Percentiles rank a stretch among this genome's conserved stretches.
These are phyloP conservation scores for Tiliacea citrago DNA, from an alignment of 2,888 invertebrate genomes.

Conservation along the genomic window DNA sequence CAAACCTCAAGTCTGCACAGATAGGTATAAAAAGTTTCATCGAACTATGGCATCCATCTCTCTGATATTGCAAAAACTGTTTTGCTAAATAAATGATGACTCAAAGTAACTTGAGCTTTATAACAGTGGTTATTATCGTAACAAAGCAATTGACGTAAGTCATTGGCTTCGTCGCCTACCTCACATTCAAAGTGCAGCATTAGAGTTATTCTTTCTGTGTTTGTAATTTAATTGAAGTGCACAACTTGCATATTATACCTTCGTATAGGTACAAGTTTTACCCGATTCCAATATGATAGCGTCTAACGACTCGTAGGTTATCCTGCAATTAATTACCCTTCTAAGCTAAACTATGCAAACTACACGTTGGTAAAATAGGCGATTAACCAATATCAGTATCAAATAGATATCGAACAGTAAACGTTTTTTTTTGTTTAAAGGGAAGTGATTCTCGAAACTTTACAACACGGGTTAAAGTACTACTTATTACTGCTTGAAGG, in stretches of 20 bases:
- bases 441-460: slow-evolving; percentile 56
- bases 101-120: slow-evolving; percentile 59
- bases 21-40: slow-evolving; percentile 4
- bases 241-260: background rate
- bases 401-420: slow-evolving; percentile 8
- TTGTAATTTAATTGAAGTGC: slow-evolving; percentile 10
- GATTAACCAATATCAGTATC: slow-evolving; percentile 13
- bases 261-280: background rate
- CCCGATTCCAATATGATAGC: background rate
- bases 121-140: slow-evolving; percentile 47
- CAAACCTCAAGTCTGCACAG: background rate
- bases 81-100: slow-evolving; percentile 56
- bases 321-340: background rate
- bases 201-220: slow-evolving; percentile 10
- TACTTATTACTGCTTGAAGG: slow-evolving; percentile 24
- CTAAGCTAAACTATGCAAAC: background rate
- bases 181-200: slow-evolving; percentile 35
- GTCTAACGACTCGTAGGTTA: background rate
- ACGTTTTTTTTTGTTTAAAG: slow-evolving; percentile 24
- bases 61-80: slow-evolving; percentile 27
- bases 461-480: slow-evolving; percentile 21
- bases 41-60: slow-evolving; percentile 1
- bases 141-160: slow-evolving; percentile 56
- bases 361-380: background rate
- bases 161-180: slow-evolving; percentile 46